Evolutionary conservation across 2,888 invertebrate genomes (phyloP).

Genomic region (Macrophya alboannulata): DNA sequence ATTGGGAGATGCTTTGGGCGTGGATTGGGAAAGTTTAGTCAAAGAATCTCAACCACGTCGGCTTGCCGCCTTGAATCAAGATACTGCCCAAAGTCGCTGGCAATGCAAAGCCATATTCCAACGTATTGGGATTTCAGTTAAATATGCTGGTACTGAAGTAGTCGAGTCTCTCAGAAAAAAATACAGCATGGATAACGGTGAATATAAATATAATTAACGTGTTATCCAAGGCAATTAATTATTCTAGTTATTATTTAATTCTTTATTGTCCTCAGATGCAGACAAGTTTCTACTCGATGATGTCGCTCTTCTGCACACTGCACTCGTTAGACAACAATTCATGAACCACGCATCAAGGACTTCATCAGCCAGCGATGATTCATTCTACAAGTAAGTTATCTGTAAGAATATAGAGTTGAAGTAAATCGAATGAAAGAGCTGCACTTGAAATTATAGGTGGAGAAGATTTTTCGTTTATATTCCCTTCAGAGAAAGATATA

Average conservation of each 20-base stretch:
- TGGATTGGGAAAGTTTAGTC: conserved; percentile 96
- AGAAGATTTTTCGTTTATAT: not conserved
- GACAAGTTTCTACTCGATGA: conserved; percentile 71
- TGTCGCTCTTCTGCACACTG: conserved; percentile 76
- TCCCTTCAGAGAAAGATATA: conserved; percentile 42
- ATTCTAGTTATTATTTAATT: conserved; percentile 37
- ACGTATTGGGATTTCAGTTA: conserved; percentile 90
- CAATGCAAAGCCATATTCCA: conserved; percentile 90
- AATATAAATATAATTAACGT: conserved; percentile 48
- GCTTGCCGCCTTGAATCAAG: conserved; percentile 73
- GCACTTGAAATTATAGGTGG: not conserved
- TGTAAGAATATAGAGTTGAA: not conserved
- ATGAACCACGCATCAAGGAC: conserved; percentile 68
- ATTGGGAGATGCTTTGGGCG: conserved; percentile 96
- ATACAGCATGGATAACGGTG: conserved; percentile 67
- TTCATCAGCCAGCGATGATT: conserved; percentile 70
- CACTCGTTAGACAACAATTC: conserved; percentile 69
- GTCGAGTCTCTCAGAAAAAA: conserved; percentile 78
- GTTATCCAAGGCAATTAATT: not conserved
- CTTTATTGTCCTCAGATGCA: conserved; percentile 65
- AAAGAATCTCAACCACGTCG: conserved; percentile 87
- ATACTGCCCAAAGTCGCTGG: conserved; percentile 90
- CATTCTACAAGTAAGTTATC: conserved; percentile 69
- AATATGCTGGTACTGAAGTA: conserved; percentile 88
- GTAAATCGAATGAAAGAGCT: not conserved